Evolutionary conservation across 2,888 invertebrate species (phyloP).

Genomic region (Monoplex corrugatus): DNA sequence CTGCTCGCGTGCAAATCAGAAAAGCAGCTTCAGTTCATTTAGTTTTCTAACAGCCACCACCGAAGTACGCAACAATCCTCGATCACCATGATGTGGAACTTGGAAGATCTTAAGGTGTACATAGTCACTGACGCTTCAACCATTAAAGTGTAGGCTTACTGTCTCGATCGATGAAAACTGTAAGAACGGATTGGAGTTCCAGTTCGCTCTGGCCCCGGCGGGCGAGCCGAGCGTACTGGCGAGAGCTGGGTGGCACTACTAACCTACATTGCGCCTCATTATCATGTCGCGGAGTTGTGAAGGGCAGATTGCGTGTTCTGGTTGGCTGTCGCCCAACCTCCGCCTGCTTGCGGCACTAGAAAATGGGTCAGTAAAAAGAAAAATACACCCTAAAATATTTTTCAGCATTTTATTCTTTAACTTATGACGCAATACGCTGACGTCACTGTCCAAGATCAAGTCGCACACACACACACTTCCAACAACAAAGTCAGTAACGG

Average conservation of each 20-base stretch:
- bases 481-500: no score
- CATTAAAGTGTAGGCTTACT: not conserved
- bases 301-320: constrained; percentile 28
- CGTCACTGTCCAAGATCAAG: no score
- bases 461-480: no score
- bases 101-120: not conserved
- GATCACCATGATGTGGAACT: not conserved
- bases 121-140: not conserved
- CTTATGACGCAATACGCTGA: constrained; percentile 23
- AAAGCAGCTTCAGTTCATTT: not conserved
- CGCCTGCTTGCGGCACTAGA: not conserved
- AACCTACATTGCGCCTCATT: constrained; percentile 48
- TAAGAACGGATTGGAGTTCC: not conserved
- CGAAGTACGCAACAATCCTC: no score
- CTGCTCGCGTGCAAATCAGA: not conserved
- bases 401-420: not conserved
- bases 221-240: constrained; percentile 36
- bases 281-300: constrained; percentile 25
- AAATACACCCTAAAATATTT: no score
- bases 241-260: constrained; percentile 38
- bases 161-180: not conserved
- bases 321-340: constrained; percentile 39
- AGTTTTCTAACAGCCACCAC: no score
- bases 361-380: constrained; percentile 38
- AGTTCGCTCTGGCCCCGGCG: constrained; percentile 15